Conservation (phyloP, 1,140 invertebrate species). For the Diabrotica virgifera region DNA sequence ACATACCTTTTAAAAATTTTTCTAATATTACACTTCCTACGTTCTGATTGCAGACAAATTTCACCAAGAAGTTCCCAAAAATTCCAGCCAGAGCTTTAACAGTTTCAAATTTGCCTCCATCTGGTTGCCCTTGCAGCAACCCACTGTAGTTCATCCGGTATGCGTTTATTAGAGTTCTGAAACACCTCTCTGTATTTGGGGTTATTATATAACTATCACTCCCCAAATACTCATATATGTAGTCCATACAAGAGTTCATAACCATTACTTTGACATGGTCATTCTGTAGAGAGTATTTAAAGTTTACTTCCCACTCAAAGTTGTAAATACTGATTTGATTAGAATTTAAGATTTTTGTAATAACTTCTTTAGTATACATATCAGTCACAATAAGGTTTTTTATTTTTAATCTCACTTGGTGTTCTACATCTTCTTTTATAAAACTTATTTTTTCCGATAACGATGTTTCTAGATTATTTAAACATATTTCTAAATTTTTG, state of each 20-base stretch:
- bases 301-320: constrained; percentile 85
- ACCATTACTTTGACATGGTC: constrained; percentile 73
- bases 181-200: constrained; percentile 77
- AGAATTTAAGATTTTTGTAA: constrained; percentile 12
- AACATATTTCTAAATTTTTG: constrained; percentile 25
- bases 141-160: constrained; percentile 74
- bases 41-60: constrained; percentile 89
- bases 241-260: constrained; percentile 77
- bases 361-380: constrained; percentile 21
- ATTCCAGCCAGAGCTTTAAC: constrained; percentile 80
- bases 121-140: constrained; percentile 75
- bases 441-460: constrained; percentile 24
- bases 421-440: constrained; percentile 7
- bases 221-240: constrained; percentile 90
- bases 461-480: constrained; percentile 16
- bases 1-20: constrained; percentile 71
- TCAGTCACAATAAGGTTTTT: constrained; percentile 23
- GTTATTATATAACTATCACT: constrained; percentile 72
- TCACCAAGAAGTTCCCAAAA: constrained; percentile 84
- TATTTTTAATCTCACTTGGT: constrained; percentile 16
- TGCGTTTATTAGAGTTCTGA: constrained; percentile 79
- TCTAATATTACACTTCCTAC: constrained; percentile 87
- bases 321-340: constrained; percentile 44
- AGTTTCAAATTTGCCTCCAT: constrained; percentile 88
- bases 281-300: constrained; percentile 87